phyloP scores from a whole-genome alignment of 2,113 vertebrate genomes.

The Blennius ocellaris region DNA sequence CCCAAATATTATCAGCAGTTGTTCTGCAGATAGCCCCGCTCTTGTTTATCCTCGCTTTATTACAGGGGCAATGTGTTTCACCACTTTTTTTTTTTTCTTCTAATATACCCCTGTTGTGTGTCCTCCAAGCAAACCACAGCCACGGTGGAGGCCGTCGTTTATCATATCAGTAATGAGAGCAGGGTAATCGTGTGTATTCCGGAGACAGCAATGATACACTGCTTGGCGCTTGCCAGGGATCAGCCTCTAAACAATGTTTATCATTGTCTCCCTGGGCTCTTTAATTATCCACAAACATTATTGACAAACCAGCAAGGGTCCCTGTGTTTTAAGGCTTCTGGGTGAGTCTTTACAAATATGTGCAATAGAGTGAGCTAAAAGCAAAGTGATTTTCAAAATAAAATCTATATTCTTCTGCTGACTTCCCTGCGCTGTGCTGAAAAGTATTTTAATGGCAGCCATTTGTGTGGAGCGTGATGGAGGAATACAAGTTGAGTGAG shows the following conservation, averaged over 20 bases:
- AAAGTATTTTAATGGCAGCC: too few species aligned
- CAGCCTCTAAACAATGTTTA: conserved; percentile 81
- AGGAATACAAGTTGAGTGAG: neutral
- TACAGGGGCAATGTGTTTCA: conserved; percentile 57
- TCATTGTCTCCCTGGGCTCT: conserved; percentile 81
- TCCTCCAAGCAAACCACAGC: conserved; percentile 70
- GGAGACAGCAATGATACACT: conserved; percentile 80
- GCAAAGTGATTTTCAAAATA: conserved; percentile 11
- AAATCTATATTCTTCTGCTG: neutral
- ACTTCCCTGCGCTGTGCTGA: neutral
- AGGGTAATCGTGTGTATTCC: conserved; percentile 80
- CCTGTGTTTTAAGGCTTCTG: conserved; percentile 58
- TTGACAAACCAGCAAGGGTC: conserved; percentile 70
- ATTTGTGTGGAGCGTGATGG: neutral
- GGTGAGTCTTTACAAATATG: conserved; percentile 32
- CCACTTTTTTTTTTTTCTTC: conserved; percentile 40
- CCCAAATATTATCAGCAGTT: conserved; percentile 43
- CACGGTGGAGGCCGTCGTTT: conserved; percentile 71
- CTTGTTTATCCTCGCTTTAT: conserved; percentile 44
- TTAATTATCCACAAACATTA: conserved; percentile 82
- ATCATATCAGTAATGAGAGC: conserved; percentile 82
- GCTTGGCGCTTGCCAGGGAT: conserved; percentile 79
- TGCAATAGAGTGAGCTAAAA: neutral
- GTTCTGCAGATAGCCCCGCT: conserved; percentile 49
- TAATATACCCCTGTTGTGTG: conserved; percentile 35